phyloP scores from a whole-genome alignment of 1,140 invertebrate genomes.

The Littorina saxatilis region DNA sequence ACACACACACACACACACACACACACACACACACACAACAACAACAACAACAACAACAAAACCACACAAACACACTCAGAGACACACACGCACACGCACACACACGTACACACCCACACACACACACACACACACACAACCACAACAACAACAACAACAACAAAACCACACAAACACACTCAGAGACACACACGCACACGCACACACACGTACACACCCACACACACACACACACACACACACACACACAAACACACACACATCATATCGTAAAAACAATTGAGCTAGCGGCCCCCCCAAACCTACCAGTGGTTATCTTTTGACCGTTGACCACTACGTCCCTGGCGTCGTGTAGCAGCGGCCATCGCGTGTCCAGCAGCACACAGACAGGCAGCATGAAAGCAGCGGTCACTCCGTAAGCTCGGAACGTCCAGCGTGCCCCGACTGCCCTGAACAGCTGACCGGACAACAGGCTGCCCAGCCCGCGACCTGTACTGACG shows the following conservation, averaged over 20 bases:
- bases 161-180: neutral
- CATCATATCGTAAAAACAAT: no score
- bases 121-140: neutral
- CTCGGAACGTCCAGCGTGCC: slow-evolving; percentile 46
- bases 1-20: slow-evolving; percentile 4
- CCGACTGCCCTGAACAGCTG: slow-evolving; percentile 37
- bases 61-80: neutral
- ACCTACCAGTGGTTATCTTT: neutral
- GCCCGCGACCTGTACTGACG: slow-evolving; percentile 37
- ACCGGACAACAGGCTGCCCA: slow-evolving; percentile 47
- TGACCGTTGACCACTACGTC: neutral
- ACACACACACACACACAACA: neutral
- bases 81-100: neutral
- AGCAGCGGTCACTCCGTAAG: slow-evolving; percentile 31
- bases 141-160: neutral
- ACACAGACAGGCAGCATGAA: slow-evolving; percentile 30
- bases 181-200: neutral
- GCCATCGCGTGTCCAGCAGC: slow-evolving; percentile 34
- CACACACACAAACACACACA: slow-evolving; percentile 23
- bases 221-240: slow-evolving; percentile 28
- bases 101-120: neutral
- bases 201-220: slow-evolving; percentile 22
- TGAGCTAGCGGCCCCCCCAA: no score
- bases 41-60: neutral
- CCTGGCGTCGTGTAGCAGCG: neutral